Conservation (phyloP, 2,797 vertebrate genomes). For the Champsocephalus esox region DNA sequence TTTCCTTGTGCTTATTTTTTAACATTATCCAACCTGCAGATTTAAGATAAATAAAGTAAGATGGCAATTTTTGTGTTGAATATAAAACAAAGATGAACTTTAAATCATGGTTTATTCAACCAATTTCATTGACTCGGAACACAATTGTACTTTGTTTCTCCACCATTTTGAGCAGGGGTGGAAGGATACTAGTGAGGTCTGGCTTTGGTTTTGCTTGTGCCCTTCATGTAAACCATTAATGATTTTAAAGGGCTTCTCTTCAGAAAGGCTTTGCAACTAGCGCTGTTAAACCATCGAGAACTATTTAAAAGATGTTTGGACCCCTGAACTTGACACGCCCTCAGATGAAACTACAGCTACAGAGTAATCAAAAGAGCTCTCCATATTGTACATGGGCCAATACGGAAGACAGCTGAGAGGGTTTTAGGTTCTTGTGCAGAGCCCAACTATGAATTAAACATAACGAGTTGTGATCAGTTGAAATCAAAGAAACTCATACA, state of each 20-base stretch:
- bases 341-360: conserved; percentile 26
- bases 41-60: conserved; percentile 2
- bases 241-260: conserved; percentile 25
- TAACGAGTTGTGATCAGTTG: background rate
- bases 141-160: conserved; percentile 10
- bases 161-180: conserved; percentile 21
- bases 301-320: conserved; percentile 4
- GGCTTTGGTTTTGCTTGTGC: conserved; percentile 23
- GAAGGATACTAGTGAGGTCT: conserved; percentile 13
- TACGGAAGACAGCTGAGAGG: conserved; percentile 31
- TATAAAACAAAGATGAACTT: background rate
- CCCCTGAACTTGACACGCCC: background rate
- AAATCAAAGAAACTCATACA: background rate
- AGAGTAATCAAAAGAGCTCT: conserved; percentile 26
- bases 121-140: background rate
- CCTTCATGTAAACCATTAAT: conserved; percentile 16
- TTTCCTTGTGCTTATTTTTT: background rate
- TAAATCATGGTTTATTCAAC: background rate
- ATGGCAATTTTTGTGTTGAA: too few species aligned
- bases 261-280: conserved; percentile 4
- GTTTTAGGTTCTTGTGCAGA: conserved; percentile 30
- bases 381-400: conserved; percentile 39
- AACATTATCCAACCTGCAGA: background rate
- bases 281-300: conserved; percentile 27
- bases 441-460: background rate